A percentile compares a stretch with the other conserved stretches of the same genome.
phyloP scores from a whole-genome alignment of 2,888 invertebrate species.

The Podotricha telesiphe region DNA sequence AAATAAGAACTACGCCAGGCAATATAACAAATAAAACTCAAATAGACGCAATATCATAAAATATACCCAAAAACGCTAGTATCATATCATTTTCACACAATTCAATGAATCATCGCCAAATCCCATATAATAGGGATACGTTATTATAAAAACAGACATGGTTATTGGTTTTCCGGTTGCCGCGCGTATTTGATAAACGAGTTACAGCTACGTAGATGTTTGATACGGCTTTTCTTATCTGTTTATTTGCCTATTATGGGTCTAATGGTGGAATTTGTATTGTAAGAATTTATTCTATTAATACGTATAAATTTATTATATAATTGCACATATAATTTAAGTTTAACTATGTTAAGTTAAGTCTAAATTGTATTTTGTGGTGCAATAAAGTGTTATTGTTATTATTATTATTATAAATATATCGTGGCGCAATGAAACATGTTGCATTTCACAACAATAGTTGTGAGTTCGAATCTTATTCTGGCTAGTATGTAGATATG shows the following conservation, averaged over 20 bases:
- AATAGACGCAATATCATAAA: constrained; percentile 9
- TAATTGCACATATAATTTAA: no score
- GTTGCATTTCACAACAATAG: no score
- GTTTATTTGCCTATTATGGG: constrained; percentile 11
- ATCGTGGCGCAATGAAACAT: no score
- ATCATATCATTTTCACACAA: constrained; percentile 36
- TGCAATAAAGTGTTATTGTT: no score
- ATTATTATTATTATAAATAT: no score
- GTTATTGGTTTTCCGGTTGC: constrained; percentile 39
- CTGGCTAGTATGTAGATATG: no score
- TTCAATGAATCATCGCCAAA: constrained; percentile 39
- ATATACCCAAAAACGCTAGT: constrained; percentile 1
- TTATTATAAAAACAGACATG: constrained; percentile 41
- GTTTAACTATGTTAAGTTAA: no score
- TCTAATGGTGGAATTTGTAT: neutral
- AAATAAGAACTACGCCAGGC: neutral
- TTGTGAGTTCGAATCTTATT: neutral
- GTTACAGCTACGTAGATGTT: constrained; percentile 1
- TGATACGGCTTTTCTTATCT: constrained; percentile 27
- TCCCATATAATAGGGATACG: constrained; percentile 36
- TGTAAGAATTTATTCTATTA: no score
- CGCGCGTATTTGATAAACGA: constrained; percentile 34
- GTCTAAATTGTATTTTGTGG: no score
- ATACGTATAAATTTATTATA: no score
- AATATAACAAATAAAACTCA: constrained; percentile 4